Evolutionary conservation across 2,113 vertebrate genomes (phyloP), one percentile per base, ranked within the genome.

Genomic region (Pandion haliaetus): DNA sequence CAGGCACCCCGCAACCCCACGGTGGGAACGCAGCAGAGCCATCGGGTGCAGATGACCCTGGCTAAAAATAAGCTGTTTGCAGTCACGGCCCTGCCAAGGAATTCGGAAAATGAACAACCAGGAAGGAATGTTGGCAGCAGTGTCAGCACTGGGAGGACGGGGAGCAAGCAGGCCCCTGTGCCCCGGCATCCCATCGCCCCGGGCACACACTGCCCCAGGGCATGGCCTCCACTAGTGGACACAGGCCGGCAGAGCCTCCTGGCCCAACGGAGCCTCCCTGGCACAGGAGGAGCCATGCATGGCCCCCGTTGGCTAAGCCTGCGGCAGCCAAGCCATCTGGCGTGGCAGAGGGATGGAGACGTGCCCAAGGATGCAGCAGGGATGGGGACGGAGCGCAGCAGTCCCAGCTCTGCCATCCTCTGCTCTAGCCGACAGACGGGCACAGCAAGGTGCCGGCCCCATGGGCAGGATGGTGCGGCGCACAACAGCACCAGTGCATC

Each of bases 61-160:
- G 98, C 98, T 99, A 99, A 99, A 99, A 99, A 99, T 99, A 99
- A 98, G 95, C 98, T 98, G 98, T 98, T 99, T 98, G 98, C 97
- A 97, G 96, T 98, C 97, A 90, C 95, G 19, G 97, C 97, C 97
- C 97, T 98, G 98, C 98, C 98, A 98, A 99, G 97, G 98, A 98
- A 98, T 98, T 98, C 97, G 98, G 98, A 96, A 97, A 96, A 98
- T 96, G 97, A 98, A 98, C 97, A 95, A 95, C 82, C 93, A 96
- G 94, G 95, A 95, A 96, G 95, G 96, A 95, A 98, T 96, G 97
- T 89, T 97, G 97, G 96, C 95, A 79, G 82, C 50, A 10, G 90
- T 0, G 17, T 76, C 94, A 58, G 96, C 96, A 70, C 84, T 86
- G 73, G 59, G 7, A 94, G 82, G 80, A 95, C 12, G 21, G 84